Evolutionary conservation across 23 tunicate species (phyloP), one percentile per base, ranked within the genome.

Genomic region (Ascidia mentula): DNA sequence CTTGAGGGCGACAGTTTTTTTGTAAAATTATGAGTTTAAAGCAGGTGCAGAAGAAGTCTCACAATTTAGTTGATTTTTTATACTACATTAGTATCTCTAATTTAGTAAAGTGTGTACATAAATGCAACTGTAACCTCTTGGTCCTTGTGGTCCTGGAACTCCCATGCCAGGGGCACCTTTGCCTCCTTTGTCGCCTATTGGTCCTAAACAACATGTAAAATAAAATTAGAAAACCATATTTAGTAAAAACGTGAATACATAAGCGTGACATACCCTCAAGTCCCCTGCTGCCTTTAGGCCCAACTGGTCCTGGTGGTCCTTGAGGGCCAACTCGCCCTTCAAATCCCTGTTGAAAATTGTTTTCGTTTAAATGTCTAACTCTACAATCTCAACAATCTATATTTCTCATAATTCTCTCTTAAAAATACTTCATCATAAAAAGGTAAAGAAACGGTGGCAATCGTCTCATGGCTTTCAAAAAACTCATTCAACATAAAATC

Each of bases 141-240:
- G 86, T 5, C 97, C 97, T 20, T 59, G 79, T 2, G 84, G 90
- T 0, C 97, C 97, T 22, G 61, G 53, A n/a, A 86, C 45, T 33
- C 89, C 89, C 40, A 69, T 60, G 9, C 80, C 82, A 32, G 86
- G 82, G 32, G 73, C 28, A 18, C 96, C 96, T 79, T 86, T 87
- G 31, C 82, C 72, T 30, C 97, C 97, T 79, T 71, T 86, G 59
- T 89, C 89, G 12, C 95, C 95, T 17, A 73, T 28, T 26, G 69
- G 40, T 8, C 97, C 97, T 91, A n/a, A n/a, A n/a, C n/a, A n/a
- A n/a, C n/a, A n/a, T n/a, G n/a, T n/a, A n/a, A 9, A 20, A 20
- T 53, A 20, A 6, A 53, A 53, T 9, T 9, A 53, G 22, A 1
- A 20, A 42, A 9, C 2, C 65, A 53, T 53, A 20, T 53, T 6